phyloP scores from a whole-genome alignment of 2,797 vertebrate genomes.

The Arctocebus calabarensis region DNA sequence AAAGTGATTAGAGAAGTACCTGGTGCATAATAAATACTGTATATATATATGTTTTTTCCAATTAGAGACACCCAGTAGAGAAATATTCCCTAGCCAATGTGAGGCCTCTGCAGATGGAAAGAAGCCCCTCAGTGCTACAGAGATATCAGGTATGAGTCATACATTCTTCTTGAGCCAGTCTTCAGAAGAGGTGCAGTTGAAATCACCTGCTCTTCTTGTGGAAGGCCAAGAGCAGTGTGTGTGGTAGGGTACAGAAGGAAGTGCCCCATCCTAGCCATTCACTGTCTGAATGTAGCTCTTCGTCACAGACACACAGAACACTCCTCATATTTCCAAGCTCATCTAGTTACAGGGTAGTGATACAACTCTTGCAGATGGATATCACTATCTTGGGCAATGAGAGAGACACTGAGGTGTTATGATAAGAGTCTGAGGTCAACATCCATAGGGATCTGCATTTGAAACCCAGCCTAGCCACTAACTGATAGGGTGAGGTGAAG shows the following conservation, averaged over 20 bases:
- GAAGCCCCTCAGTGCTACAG: not conserved
- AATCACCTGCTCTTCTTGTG: not conserved
- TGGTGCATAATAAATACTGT: not conserved
- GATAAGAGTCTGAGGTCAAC: not conserved
- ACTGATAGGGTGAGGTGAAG: not conserved
- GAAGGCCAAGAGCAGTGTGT: not conserved
- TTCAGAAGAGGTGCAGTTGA: constrained; percentile 40
- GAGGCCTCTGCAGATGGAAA: not conserved
- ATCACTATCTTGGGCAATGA: constrained; percentile 1
- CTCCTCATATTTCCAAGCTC: not conserved
- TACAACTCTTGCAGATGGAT: constrained; percentile 1
- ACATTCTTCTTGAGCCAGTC: not conserved
- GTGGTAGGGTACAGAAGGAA: not conserved
- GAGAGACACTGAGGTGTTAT: not conserved
- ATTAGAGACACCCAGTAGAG: constrained; percentile 21
- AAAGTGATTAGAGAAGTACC: not conserved
- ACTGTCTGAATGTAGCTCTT: not conserved
- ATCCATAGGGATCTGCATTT: constrained; percentile 26
- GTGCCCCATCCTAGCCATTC: not conserved
- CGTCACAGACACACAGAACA: constrained; percentile 26
- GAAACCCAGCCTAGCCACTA: constrained; percentile 3
- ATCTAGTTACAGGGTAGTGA: not conserved
- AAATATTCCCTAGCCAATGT: not conserved
- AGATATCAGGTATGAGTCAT: not conserved
- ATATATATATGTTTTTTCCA: constrained; percentile 6